Evolutionary conservation across 2,888 invertebrate species (phyloP), one percentile per base, ranked within the genome.

Genomic region (Eurytoma californica): DNA sequence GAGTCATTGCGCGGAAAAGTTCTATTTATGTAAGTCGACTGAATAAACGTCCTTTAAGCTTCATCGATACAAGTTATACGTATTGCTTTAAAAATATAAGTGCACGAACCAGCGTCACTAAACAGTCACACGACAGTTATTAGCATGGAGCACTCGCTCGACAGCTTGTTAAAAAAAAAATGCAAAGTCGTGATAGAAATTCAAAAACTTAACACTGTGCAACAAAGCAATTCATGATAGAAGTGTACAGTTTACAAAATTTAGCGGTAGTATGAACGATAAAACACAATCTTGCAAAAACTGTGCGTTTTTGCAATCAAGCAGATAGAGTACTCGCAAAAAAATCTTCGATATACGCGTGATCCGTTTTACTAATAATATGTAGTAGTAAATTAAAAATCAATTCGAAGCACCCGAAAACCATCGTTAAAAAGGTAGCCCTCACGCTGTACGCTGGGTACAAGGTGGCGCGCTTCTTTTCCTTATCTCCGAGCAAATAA

Each of bases 41-140:
- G 39, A 39, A 39, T 39, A 51, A 77, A 76, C 72, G 79, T 80
- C 76, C 79, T 74, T 68, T 69, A 80, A 76, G 76, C 79, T 80
- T 80, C 67, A 5, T 68, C 20, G 3, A 28, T 3, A 30, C 47
- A 20, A 74, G 51, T 63, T 39, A 24, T 24, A 39, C 39, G 39
- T 39, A 39, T 39, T 18, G 61, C 47, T 58, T 57, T 28, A 12
- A 51, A 39, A 60, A 30, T 9, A 55, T 55, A n/a, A n/a, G 61
- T 61, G 58, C 51, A 49, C 39, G 53, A 78, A 58, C 73, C 60
- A 53, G 67, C 61, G 47, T 68, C 66, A 73, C 68, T 39, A 58
- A 63, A 72, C 58, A 77, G 28, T 24, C 70, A 57, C 24, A 49
- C 49, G 30, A 66, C 51, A 18, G 58, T 65, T 30, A 3, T 7